Evolutionary conservation across 2,113 vertebrate genomes (phyloP).

Genomic region (Diphyllodes magnificus): DNA sequence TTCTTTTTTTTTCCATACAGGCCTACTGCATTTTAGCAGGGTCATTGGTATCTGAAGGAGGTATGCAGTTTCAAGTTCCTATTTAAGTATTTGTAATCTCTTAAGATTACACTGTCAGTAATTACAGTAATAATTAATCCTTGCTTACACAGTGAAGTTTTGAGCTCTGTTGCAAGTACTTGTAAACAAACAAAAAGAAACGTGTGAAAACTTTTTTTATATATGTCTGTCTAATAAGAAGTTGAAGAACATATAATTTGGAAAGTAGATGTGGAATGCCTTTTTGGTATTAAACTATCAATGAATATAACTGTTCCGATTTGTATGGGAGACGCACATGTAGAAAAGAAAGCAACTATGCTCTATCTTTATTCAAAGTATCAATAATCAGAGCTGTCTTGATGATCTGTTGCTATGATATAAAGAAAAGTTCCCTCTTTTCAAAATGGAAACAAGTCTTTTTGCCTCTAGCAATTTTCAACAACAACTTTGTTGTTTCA

Average conservation of each 20-base stretch:
- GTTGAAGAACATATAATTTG: background rate
- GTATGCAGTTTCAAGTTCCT: constrained; percentile 63
- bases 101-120: background rate
- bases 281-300: background rate
- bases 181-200: background rate
- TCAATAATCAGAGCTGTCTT: background rate
- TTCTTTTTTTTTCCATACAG: constrained; percentile 54
- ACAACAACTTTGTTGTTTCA: constrained; percentile 62
- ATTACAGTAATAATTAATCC: background rate
- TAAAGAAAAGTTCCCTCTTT: background rate
- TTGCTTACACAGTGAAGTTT: background rate
- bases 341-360: background rate
- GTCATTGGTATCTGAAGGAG: constrained; percentile 97
- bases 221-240: background rate
- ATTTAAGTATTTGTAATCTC: background rate
- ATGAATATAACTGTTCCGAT: background rate
- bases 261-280: background rate
- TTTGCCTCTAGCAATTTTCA: background rate
- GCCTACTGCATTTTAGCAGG: constrained; percentile 97
- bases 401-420: background rate
- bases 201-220: background rate
- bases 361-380: background rate
- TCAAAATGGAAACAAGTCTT: background rate
- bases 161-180: background rate
- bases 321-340: background rate